These are phyloP conservation scores for Tachypleus tridentatus DNA, from an alignment of 1,140 invertebrate genomes.

Conservation along the genomic window DNA sequence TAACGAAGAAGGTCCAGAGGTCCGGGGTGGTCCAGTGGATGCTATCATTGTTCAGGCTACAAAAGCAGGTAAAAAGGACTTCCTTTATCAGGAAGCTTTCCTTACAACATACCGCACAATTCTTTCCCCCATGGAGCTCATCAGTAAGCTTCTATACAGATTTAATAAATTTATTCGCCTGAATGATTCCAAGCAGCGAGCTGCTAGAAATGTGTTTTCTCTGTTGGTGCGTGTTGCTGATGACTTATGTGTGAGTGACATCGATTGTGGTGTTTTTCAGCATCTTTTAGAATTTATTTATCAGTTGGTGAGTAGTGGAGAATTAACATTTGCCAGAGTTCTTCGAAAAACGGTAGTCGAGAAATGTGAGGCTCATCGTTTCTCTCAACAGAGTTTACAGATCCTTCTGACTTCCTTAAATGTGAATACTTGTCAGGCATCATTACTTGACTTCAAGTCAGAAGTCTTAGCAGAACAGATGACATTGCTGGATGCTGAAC, in stretches of 20 bases:
- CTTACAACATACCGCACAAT: slow-evolving; percentile 93
- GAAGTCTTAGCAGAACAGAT: slow-evolving; percentile 92
- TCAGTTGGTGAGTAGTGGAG: slow-evolving; percentile 66
- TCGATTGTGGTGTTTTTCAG: slow-evolving; percentile 37
- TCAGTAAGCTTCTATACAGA: slow-evolving; percentile 73
- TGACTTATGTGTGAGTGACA: slow-evolving; percentile 74
- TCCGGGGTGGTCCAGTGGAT: slow-evolving; percentile 78
- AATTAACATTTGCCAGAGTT: slow-evolving; percentile 76
- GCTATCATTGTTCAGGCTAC: slow-evolving; percentile 87
- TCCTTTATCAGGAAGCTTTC: slow-evolving; percentile 92
- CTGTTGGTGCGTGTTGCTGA: slow-evolving; percentile 82
- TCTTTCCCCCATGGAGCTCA: slow-evolving; percentile 70
- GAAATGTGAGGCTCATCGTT: slow-evolving; percentile 55
- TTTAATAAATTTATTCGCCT: slow-evolving; percentile 61
- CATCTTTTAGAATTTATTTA: slow-evolving; percentile 74
- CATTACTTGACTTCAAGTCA: slow-evolving; percentile 83
- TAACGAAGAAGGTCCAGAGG: slow-evolving; percentile 68
- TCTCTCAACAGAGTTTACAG: slow-evolving; percentile 35
- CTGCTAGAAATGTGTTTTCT: slow-evolving; percentile 72
- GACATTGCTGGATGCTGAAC: slow-evolving; percentile 87
- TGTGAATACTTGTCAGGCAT: slow-evolving; percentile 29
- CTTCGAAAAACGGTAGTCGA: slow-evolving; percentile 80
- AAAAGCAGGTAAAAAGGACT: slow-evolving; percentile 83
- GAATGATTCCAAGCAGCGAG: slow-evolving; percentile 48
- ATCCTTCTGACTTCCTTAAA: slow-evolving; percentile 29